Conservation (phyloP, 2,113 vertebrate genomes). For the Thymallus thymallus region DNA sequence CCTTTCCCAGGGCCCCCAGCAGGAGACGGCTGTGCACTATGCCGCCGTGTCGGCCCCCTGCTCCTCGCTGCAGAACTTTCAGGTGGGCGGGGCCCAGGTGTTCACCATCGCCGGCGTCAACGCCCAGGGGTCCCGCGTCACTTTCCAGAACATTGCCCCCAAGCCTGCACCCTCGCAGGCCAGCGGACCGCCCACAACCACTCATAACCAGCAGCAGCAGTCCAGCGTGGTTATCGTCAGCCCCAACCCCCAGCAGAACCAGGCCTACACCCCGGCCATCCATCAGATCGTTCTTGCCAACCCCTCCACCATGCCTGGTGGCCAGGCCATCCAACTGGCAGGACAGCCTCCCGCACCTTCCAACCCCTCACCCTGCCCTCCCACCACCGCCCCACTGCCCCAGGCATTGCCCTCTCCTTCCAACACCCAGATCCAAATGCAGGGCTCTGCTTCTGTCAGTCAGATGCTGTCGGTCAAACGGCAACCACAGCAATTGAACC, state of each 20-base stretch:
- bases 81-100: slow-evolving; percentile 82
- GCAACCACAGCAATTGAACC: slow-evolving; percentile 64
- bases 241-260: slow-evolving; percentile 86
- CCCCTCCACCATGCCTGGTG: slow-evolving; percentile 81
- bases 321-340: slow-evolving; percentile 87
- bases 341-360: slow-evolving; percentile 84
- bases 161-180: slow-evolving; percentile 88
- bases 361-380: slow-evolving; percentile 77
- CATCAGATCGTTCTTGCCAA: slow-evolving; percentile 97
- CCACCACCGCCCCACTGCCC: slow-evolving; percentile 75
- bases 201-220: slow-evolving; percentile 77
- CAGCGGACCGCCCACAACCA: slow-evolving; percentile 72
- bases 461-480: slow-evolving; percentile 93
- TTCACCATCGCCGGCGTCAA: slow-evolving; percentile 83
- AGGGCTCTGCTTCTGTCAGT: slow-evolving; percentile 86
- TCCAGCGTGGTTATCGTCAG: slow-evolving; percentile 93
- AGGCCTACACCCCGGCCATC: slow-evolving; percentile 89
- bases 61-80: slow-evolving; percentile 85
- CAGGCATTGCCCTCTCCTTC: slow-evolving; percentile 76
- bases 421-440: slow-evolving; percentile 72
- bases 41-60: slow-evolving; percentile 76
- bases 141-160: slow-evolving; percentile 96
- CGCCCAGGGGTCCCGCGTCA: slow-evolving; percentile 85
- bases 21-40: slow-evolving; percentile 82
- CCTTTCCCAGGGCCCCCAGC: slow-evolving; percentile 69